Evolutionary conservation across 2,888 invertebrate species (phyloP).

Genomic region (Acleris emargana): DNA sequence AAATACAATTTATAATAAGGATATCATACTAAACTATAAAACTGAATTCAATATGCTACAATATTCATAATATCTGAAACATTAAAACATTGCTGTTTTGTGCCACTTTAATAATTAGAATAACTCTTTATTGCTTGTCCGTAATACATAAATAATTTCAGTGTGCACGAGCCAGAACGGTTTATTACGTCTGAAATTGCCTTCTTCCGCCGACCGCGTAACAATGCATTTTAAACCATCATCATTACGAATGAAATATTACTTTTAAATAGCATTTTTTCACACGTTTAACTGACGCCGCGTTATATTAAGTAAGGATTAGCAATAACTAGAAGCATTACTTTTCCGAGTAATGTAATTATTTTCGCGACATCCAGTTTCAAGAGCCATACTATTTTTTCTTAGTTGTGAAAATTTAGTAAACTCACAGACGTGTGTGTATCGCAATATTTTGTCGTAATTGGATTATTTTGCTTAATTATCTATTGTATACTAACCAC

Average conservation of each 20-base stretch:
- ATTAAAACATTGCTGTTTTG: background rate
- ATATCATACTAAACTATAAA: too few relatives aligned
- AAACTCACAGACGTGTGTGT: too few relatives aligned
- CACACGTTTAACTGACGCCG: background rate
- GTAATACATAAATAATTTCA: conserved; percentile 27
- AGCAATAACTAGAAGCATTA: background rate
- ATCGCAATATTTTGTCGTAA: too few relatives aligned
- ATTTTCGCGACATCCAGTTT: too few relatives aligned
- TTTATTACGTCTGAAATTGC: conserved; percentile 32
- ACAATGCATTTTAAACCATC: conserved; percentile 22
- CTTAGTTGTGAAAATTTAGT: too few relatives aligned
- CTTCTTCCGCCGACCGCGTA: conserved; percentile 22
- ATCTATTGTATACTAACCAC: too few relatives aligned
- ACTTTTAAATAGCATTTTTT: conserved; percentile 2
- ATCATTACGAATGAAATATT: conserved; percentile 17
- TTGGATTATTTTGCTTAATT: too few relatives aligned
- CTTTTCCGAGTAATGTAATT: too few relatives aligned
- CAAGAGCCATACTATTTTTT: too few relatives aligned
- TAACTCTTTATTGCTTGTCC: conserved; percentile 1
- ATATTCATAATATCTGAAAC: background rate
- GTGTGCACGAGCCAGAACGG: conserved; percentile 25
- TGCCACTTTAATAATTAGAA: background rate
- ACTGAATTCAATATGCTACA: too few relatives aligned
- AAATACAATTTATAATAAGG: too few relatives aligned
- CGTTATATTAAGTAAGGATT: background rate